Evolutionary conservation across 2,797 vertebrate species (phyloP), one percentile per base, ranked within the genome.

Genomic region (Parambassis ranga): DNA sequence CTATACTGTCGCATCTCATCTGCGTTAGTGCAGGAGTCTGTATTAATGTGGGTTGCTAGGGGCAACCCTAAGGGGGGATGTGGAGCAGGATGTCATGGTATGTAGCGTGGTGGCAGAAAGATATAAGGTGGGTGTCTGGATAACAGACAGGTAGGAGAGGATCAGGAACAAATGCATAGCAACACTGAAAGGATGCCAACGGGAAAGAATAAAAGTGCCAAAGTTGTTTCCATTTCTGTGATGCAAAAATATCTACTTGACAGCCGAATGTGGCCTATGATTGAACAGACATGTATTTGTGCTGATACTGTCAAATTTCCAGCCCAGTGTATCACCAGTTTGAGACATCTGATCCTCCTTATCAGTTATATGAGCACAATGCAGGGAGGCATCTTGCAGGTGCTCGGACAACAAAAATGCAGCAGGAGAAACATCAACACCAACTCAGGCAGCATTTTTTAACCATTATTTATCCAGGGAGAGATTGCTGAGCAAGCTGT

Each of bases 401-500:
- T 64, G 51, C 59, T 31, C 57, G 37, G 52, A 43, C 27, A 19
- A 41, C 36, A 43, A 22, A 55, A 33, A 52, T 16, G 60, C 51
- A 65, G 42, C 58, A 57, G 8, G 20, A 59, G 42, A 49, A 66
- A 48, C 38, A 68, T 48, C 42, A 47, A 64, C 19, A 24, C 22
- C 11, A 22, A 57, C 37, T 44, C 26, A 33, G 41, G 30, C 10
- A 14, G 57, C 51, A 47, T 38, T 53, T 65, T 52, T 61, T 65
- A 51, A 71, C 73, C 36, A 58, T 65, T 68, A 72, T 64, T 65
- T 65, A 71, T 33, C 61, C 27, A 10, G 23, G 14, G 33, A 50
- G n/a, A 57, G 24, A 59, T 50, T 57, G 59, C 73, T 60, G 77
- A 80, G 58, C 63, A 53, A 63, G 80, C 48, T 23, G 42, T 69